phyloP scores from a whole-genome alignment of 64 coral and sea anemone genomes.

The Platygyra sinensis region DNA sequence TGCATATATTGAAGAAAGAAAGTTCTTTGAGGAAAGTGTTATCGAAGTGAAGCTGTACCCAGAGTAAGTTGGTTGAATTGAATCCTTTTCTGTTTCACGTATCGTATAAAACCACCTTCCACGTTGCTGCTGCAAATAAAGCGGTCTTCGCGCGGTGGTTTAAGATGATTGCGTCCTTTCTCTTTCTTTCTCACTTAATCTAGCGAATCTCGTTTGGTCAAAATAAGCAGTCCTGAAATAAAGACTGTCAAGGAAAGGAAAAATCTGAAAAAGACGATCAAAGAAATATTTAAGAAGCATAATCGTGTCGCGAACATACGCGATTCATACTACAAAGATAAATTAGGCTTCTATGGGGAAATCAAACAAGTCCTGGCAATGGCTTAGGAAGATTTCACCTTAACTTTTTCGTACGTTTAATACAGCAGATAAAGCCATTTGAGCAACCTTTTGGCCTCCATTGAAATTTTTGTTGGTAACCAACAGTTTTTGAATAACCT shows the following conservation, averaged over 20 bases:
- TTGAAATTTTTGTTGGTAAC: too few species aligned
- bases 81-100: constrained; percentile 41
- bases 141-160: constrained; percentile 64
- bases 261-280: not conserved
- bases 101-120: constrained; percentile 26
- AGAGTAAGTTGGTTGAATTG: constrained; percentile 92
- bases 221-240: constrained; percentile 99
- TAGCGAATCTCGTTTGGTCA: not conserved
- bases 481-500: too few species aligned
- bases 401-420: too few species aligned
- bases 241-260: constrained; percentile 70
- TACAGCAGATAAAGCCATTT: too few species aligned
- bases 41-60: constrained; percentile 65
- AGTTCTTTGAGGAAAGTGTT: constrained; percentile 86
- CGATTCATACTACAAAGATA: not conserved
- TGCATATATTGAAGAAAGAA: constrained; percentile 87
- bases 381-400: too few species aligned
- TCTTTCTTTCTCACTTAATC: constrained; percentile 9
- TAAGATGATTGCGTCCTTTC: constrained; percentile 26
- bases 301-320: not conserved
- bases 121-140: constrained; percentile 61
- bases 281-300: not conserved
- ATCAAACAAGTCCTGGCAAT: too few species aligned
- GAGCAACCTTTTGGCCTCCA: too few species aligned
- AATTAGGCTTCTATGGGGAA: too few species aligned